Evolutionary conservation across 2,113 vertebrate species (phyloP).

Genomic region (Pongo abelii): DNA sequence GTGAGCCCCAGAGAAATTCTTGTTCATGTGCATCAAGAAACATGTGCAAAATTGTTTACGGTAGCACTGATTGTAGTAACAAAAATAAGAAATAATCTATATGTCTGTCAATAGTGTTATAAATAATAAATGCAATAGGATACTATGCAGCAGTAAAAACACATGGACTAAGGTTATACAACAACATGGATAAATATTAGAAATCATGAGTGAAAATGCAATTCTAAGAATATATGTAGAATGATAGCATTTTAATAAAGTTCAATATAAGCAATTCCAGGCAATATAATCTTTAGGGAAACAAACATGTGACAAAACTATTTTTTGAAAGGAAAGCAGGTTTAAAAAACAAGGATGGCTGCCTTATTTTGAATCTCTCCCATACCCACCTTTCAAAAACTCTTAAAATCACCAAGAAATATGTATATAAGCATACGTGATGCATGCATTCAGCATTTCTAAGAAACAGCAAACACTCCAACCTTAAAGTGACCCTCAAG

Average conservation of each 20-base stretch:
- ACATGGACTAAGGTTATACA: background rate
- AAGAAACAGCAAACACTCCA: background rate
- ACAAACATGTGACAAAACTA: background rate
- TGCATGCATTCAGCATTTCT: background rate
- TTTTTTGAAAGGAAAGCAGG: background rate
- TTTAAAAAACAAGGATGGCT: background rate
- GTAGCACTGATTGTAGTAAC: background rate
- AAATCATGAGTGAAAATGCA: background rate
- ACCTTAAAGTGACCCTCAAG: background rate
- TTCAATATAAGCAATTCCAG: background rate
- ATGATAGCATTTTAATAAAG: background rate
- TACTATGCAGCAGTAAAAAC: background rate
- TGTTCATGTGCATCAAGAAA: background rate
- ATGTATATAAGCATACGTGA: background rate
- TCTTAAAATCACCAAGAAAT: background rate
- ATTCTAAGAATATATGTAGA: background rate
- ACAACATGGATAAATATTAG: background rate
- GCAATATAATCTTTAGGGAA: background rate
- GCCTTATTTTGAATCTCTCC: background rate
- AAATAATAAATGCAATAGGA: background rate
- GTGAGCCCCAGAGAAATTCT: background rate
- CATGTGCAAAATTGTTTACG: background rate
- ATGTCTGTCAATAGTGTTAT: background rate
- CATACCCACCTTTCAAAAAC: background rate
- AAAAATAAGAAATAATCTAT: background rate